Evolutionary conservation across 37 sponge, comb jelly and placozoan species (phyloP).

Genomic region (Chondrilla cf. caribensis): DNA sequence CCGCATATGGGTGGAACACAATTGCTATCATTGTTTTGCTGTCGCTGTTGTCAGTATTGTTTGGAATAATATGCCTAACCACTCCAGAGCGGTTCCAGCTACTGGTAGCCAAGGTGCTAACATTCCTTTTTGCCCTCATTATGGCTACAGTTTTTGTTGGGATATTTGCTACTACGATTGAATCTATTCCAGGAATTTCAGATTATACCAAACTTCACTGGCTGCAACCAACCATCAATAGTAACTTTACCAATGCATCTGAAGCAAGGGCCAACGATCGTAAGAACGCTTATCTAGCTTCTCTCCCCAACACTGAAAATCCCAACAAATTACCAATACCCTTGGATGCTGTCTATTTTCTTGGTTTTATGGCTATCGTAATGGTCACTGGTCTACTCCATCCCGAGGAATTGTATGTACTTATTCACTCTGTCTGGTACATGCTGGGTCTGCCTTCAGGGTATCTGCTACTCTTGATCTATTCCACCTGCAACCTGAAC

Average conservation of each 20-base stretch:
- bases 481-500: conserved; percentile 82
- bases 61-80: conserved; percentile 54
- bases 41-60: conserved; percentile 34
- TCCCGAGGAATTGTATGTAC: conserved; percentile 38
- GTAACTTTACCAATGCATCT: neutral
- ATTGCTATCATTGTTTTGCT: conserved; percentile 1
- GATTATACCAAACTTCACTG: conserved; percentile 12
- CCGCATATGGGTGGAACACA: conserved; percentile 24
- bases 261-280: neutral
- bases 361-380: conserved; percentile 30
- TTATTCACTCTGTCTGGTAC: conserved; percentile 80
- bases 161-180: conserved; percentile 25
- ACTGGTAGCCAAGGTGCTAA: conserved; percentile 55
- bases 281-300: conserved; percentile 6
- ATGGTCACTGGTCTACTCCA: conserved; percentile 63
- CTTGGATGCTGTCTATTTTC: conserved; percentile 39
- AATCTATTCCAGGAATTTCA: conserved; percentile 23
- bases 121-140: conserved; percentile 64
- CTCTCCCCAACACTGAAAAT: neutral
- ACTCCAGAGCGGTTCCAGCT: conserved; percentile 48
- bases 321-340: neutral
- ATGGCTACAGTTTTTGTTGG: conserved; percentile 69
- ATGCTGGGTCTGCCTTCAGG: conserved; percentile 82
- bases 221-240: neutral
- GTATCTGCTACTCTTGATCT: conserved; percentile 79